Conservation (phyloP, 1,140 invertebrate genomes). For the Brachionus sp. region DNA sequence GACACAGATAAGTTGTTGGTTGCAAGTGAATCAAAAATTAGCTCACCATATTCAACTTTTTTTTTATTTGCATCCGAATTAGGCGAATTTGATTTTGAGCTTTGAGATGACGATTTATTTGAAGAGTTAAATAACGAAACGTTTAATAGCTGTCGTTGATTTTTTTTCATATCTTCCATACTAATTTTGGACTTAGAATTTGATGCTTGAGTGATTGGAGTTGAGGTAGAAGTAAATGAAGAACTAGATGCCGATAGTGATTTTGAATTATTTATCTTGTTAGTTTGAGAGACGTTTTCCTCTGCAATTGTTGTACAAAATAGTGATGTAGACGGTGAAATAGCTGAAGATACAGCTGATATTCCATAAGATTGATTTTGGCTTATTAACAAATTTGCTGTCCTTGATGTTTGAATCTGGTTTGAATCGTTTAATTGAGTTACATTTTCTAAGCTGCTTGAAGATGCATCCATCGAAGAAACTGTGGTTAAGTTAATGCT, state of each 20-base stretch:
- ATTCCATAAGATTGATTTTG: slow-evolving; percentile 11
- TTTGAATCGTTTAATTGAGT: slow-evolving; percentile 17
- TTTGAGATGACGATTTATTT: not conserved
- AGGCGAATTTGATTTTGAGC: not conserved
- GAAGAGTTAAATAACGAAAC: slow-evolving; percentile 24
- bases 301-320: slow-evolving; percentile 29
- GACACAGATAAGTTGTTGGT: slow-evolving; percentile 31
- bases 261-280: not conserved
- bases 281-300: not conserved
- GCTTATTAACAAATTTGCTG: not conserved
- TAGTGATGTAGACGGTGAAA: slow-evolving; percentile 7
- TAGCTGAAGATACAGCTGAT: not conserved
- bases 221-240: slow-evolving; percentile 37
- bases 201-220: slow-evolving; percentile 38
- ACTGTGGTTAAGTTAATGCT: slow-evolving; percentile 22
- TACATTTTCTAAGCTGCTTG: slow-evolving; percentile 1
- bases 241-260: not conserved
- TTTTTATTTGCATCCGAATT: not conserved
- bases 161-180: not conserved
- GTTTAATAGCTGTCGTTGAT: slow-evolving; percentile 28
- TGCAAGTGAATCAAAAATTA: slow-evolving; percentile 22
- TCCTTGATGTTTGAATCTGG: not conserved
- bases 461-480: not conserved
- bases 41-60: slow-evolving; percentile 32
- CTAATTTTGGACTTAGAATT: not conserved